Percentiles rank a stretch among this genome's conserved stretches.
phyloP scores from a whole-genome alignment of 2,797 vertebrate genomes.

The Pteropus rufus region DNA sequence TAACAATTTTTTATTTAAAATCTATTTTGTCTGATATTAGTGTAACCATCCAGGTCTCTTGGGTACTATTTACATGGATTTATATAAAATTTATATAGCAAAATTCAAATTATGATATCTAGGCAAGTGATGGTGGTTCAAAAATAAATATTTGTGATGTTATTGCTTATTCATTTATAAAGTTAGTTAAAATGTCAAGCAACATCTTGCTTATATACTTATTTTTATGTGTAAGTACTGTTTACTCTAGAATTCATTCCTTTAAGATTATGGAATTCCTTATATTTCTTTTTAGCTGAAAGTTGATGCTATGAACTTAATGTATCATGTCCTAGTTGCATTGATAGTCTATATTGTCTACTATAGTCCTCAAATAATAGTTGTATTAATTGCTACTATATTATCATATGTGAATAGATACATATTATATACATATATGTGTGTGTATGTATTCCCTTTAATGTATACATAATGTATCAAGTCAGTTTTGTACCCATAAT shows the following conservation, averaged over 20 bases:
- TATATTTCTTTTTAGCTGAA: not conserved
- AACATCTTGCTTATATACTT: not conserved
- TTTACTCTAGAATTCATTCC: not conserved
- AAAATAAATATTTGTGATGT: not conserved
- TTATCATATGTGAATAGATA: not conserved
- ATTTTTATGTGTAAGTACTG: not conserved
- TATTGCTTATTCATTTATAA: not conserved
- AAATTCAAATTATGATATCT: conserved; percentile 2
- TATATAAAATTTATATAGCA: not conserved
- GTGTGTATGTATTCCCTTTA: not conserved
- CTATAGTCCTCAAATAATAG: not conserved
- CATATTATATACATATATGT: not conserved
- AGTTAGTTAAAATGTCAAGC: not conserved
- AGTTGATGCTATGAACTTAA: not conserved
- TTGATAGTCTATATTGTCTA: not conserved
- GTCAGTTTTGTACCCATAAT: not conserved
- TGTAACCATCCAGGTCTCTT: not conserved
- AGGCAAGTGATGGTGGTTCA: not conserved
- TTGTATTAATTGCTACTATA: not conserved
- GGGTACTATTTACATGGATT: not conserved
- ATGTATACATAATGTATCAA: not conserved
- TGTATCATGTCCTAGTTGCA: not conserved
- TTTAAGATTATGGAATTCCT: not conserved
- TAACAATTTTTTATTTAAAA: not conserved
- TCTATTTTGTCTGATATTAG: not conserved